phyloP scores from a whole-genome alignment of 2,113 vertebrate species.

The Oryctolagus cuniculus region mOryCun1.1 NC_091434.1:44200501-44201000 shows the following conservation, averaged over 20 bases:
- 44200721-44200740: slow-evolving; percentile 67
- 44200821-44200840: neutral
- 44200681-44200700: slow-evolving; percentile 70
- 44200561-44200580: slow-evolving; percentile 86
- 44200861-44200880: slow-evolving; percentile 23
- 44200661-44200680: slow-evolving; percentile 76
- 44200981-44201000: neutral
- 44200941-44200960: slow-evolving; percentile 46
- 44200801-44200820: slow-evolving; percentile 58
- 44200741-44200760: slow-evolving; percentile 48
- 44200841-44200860: neutral
- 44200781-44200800: slow-evolving; percentile 50
- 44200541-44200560: slow-evolving; percentile 73
- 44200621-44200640: slow-evolving; percentile 57
- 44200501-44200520: slow-evolving; percentile 75
- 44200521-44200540: slow-evolving; percentile 75
- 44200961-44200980: slow-evolving; percentile 37
- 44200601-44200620: slow-evolving; percentile 63
- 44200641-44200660: slow-evolving; percentile 64
- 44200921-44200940: slow-evolving; percentile 35
- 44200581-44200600: slow-evolving; percentile 60
- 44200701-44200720: slow-evolving; percentile 63
- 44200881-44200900: slow-evolving; percentile 35
- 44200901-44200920: slow-evolving; percentile 41
- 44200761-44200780: neutral